Base-by-base conservation (phyloP, 2,888 invertebrate species). In the Panopea generosa region DNA sequence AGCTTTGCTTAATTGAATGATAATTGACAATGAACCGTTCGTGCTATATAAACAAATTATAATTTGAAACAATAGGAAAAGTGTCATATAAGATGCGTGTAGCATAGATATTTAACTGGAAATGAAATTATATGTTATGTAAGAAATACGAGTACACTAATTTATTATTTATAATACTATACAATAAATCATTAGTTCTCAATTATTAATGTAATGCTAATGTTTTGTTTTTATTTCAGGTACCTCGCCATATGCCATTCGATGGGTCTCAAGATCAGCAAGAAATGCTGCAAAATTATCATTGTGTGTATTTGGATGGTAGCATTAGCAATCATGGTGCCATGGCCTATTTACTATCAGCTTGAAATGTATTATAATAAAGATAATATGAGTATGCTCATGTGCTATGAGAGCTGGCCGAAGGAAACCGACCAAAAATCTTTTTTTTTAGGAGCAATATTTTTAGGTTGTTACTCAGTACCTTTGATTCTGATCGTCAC, bases 201-300 rank as follows among this genome's bases (percentile, higher is more conserved):
- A n/a, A n/a, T n/a, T n/a, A n/a, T n/a, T n/a, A n/a, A n/a, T n/a
- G n/a, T n/a, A 33, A 33, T 33, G 33, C 11, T 4, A 33, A 33
- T 33, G 33, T 33, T 33, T 33, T 33, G 4, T 33, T 33, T 16
- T 45, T 16, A 4, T 87, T 95, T 20, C 95, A 98, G 98, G 94
- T 98, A 98, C 92, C 94, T 98, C 85, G 98, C 98, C 53, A 98
- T 98, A 88, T 98, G 98, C 96, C 97, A 97, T 96, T 97, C 97
- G 1, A 93, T 98, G 88, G 97, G 96, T 90, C 96, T 96, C 90
- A 97, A 97, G 93, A 97, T 98, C 93, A 77, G 61, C 49, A 74
- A 71, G 50, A 63, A 73, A 26, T 97, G 97, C 55, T 97, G 97
- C 90, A 95, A 96, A 66, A 95, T 97, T 24, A 96, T 97, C 95